Percentiles rank a stretch among this genome's conserved stretches.
phyloP scores from a whole-genome alignment of 2,888 invertebrate species.

The Rosalia funebris region DNA sequence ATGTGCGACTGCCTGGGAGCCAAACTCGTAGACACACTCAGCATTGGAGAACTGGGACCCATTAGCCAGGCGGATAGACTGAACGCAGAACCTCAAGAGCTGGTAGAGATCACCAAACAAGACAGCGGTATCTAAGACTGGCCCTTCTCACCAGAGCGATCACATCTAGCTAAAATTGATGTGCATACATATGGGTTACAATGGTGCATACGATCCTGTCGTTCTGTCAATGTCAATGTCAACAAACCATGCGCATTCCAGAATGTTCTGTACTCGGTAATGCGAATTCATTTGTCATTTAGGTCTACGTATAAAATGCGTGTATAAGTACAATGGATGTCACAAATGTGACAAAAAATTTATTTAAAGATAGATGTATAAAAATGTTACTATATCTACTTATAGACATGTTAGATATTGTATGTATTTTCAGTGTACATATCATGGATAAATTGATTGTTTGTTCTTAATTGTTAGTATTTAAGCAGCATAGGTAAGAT shows the following conservation, averaged over 20 bases:
- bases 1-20: slow-evolving; percentile 96
- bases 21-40: slow-evolving; percentile 87
- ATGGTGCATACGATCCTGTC: too few relatives aligned
- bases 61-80: slow-evolving; percentile 63
- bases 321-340: neutral
- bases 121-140: slow-evolving; percentile 48
- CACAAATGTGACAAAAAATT: slow-evolving; percentile 11
- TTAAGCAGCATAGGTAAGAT: too few relatives aligned
- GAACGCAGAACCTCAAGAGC: slow-evolving; percentile 71
- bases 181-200: too few relatives aligned
- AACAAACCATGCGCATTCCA: too few relatives aligned
- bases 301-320: too few relatives aligned
- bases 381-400: neutral
- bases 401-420: neutral
- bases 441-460: slow-evolving; percentile 21
- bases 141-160: too few relatives aligned
- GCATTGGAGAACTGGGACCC: slow-evolving; percentile 74
- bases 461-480: slow-evolving; percentile 16
- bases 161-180: too few relatives aligned
- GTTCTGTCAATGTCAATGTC: too few relatives aligned
- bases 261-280: too few relatives aligned
- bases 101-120: slow-evolving; percentile 68
- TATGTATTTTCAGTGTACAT: slow-evolving; percentile 28
- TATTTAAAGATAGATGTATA: neutral
- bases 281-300: too few relatives aligned